Evolutionary conservation across 2,113 vertebrate species (phyloP).

Genomic region (Seriola dumerili): DNA sequence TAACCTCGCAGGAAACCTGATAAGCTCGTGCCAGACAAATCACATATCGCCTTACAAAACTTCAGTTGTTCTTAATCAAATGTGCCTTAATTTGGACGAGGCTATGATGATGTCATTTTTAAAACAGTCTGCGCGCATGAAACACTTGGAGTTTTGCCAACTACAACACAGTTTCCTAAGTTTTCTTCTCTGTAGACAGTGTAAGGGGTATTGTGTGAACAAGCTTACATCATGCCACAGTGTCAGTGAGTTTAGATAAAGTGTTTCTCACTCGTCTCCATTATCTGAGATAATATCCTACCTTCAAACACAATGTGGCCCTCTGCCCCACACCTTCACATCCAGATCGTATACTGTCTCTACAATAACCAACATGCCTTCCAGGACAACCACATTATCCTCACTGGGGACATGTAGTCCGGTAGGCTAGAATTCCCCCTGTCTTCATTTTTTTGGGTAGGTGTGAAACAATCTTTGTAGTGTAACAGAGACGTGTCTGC

Average conservation of each 20-base stretch:
- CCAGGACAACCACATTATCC: conserved; percentile 31
- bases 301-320: conserved; percentile 39
- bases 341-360: conserved; percentile 14
- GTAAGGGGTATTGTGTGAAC: conserved; percentile 15
- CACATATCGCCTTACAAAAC: conserved; percentile 13
- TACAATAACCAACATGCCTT: conserved; percentile 33
- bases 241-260: conserved; percentile 53
- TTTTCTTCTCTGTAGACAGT: neutral
- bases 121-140: conserved; percentile 16
- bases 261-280: conserved; percentile 52
- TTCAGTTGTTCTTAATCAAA: conserved; percentile 52
- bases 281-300: conserved; percentile 53
- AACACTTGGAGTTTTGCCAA: conserved; percentile 8
- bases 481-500: conserved; percentile 60
- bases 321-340: conserved; percentile 46
- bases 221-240: conserved; percentile 21
- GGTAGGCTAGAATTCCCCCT: conserved; percentile 33
- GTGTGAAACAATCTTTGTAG: conserved; percentile 63
- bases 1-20: conserved; percentile 16
- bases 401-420: conserved; percentile 3
- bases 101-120: conserved; percentile 17
- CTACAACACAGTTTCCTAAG: neutral
- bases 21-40: conserved; percentile 11
- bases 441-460: conserved; percentile 33
- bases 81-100: conserved; percentile 3